Percentiles rank a stretch among this genome's conserved stretches.
Evolutionary conservation across 2,113 vertebrate genomes (phyloP).

Genomic region (Etheostoma spectabile): DNA sequence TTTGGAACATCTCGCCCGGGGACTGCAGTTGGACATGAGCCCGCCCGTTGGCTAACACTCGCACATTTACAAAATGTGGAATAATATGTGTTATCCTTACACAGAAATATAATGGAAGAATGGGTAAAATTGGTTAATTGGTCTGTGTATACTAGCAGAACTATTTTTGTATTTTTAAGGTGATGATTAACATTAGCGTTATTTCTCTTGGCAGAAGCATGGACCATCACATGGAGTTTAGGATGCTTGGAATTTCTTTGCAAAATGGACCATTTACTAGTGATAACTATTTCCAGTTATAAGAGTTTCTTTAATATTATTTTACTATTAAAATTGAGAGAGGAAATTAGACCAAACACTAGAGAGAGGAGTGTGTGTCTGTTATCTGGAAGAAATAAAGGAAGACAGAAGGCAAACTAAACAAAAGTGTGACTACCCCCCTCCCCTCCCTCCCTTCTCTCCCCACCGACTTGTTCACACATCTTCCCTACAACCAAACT

Average conservation of each 20-base stretch:
- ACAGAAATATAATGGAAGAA: neutral
- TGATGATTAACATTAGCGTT: neutral
- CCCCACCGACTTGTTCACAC: conserved; percentile 82
- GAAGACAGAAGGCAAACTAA: conserved; percentile 79
- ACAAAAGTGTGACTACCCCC: conserved; percentile 82
- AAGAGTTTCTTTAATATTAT: neutral
- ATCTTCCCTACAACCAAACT: conserved; percentile 90
- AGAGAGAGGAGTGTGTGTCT: conserved; percentile 5
- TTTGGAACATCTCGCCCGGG: neutral
- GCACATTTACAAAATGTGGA: neutral
- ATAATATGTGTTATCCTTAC: neutral
- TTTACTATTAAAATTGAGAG: neutral
- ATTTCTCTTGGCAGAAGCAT: neutral
- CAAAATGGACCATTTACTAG: conserved; percentile 24
- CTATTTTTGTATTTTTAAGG: neutral
- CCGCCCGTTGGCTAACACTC: neutral
- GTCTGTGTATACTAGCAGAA: neutral
- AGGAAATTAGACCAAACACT: neutral
- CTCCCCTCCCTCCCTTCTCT: conserved; percentile 43
- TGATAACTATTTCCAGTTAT: conserved; percentile 5
- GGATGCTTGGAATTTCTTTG: neutral
- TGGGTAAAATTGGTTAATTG: neutral
- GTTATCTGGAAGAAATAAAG: conserved; percentile 20
- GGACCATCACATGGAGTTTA: neutral
- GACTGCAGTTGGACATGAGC: neutral